Conservation (phyloP, 2,797 vertebrate species). For the Sebastes minor region DNA sequence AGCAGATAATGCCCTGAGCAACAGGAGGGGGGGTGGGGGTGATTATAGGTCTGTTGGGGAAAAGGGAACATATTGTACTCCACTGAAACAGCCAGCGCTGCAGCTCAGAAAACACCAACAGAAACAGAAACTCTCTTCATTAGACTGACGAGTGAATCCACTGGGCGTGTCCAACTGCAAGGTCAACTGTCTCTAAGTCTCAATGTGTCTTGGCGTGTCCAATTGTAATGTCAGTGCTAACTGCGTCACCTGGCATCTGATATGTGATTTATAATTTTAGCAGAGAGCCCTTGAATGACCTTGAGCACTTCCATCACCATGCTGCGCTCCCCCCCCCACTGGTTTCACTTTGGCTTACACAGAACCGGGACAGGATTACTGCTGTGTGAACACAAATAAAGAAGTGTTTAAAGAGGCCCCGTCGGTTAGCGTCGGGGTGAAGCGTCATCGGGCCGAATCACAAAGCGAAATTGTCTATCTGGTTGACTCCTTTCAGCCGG, state of each 20-base stretch:
- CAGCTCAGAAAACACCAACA: background rate
- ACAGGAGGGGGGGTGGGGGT: constrained; percentile 4
- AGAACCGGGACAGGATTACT: constrained; percentile 41
- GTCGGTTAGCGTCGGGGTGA: constrained; percentile 4
- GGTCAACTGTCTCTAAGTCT: background rate
- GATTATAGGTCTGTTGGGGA: constrained; percentile 53
- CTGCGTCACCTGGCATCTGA: background rate
- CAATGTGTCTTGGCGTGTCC: background rate
- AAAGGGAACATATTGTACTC: background rate
- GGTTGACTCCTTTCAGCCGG: background rate
- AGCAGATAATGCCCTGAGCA: constrained; percentile 34
- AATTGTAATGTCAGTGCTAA: background rate
- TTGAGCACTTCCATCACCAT: constrained; percentile 7
- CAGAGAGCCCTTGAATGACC: constrained; percentile 50
- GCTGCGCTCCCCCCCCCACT: background rate
- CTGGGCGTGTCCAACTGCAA: background rate
- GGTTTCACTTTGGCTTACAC: constrained; percentile 27
- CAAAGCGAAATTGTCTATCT: background rate
- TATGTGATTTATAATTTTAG: background rate
- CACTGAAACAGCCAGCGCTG: background rate
- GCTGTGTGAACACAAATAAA: constrained; percentile 35
- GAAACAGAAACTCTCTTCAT: background rate
- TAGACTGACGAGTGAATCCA: background rate
- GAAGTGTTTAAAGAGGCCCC: constrained; percentile 38
- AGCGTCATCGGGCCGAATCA: constrained; percentile 2